Evolutionary conservation across 2,888 invertebrate genomes (phyloP).

Genomic region (Cremastobaeus sp.): DNA sequence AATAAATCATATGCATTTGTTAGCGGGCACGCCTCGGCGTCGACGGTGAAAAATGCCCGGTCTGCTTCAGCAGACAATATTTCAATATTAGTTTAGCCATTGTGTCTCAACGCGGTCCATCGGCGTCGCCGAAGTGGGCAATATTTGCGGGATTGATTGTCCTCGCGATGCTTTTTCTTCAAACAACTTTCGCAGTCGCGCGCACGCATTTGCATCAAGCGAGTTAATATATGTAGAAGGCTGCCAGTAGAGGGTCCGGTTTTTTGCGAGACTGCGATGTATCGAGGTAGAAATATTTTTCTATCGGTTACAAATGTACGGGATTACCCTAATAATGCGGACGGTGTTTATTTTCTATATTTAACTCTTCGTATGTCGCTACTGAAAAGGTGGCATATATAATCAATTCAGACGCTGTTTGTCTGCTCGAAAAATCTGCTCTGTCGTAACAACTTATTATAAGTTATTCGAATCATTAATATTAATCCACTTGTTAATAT

Average conservation of each 20-base stretch:
- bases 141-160: conserved; percentile 64
- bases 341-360: too few relatives aligned
- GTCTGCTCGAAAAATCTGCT: too few relatives aligned
- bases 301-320: conserved; percentile 9
- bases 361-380: too few relatives aligned
- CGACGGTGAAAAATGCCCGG: conserved; percentile 74
- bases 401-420: too few relatives aligned
- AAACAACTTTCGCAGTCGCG: conserved; percentile 20
- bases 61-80: conserved; percentile 74
- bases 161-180: conserved; percentile 60
- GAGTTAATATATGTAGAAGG: conserved; percentile 50
- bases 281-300: conserved; percentile 13
- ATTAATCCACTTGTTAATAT: too few relatives aligned
- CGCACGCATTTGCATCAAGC: conserved; percentile 28
- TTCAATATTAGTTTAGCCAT: conserved; percentile 77
- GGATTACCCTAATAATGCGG: too few relatives aligned
- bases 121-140: conserved; percentile 58
- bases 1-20: conserved; percentile 74
- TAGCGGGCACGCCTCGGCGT: conserved; percentile 71
- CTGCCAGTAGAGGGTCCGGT: conserved; percentile 1
- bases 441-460: too few relatives aligned
- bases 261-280: conserved; percentile 20
- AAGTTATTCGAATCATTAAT: too few relatives aligned
- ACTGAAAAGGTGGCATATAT: too few relatives aligned
- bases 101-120: conserved; percentile 63